These are phyloP conservation scores for Poliocrania exsul DNA, from an alignment of 2,797 vertebrate genomes.

Conservation along the genomic window DNA sequence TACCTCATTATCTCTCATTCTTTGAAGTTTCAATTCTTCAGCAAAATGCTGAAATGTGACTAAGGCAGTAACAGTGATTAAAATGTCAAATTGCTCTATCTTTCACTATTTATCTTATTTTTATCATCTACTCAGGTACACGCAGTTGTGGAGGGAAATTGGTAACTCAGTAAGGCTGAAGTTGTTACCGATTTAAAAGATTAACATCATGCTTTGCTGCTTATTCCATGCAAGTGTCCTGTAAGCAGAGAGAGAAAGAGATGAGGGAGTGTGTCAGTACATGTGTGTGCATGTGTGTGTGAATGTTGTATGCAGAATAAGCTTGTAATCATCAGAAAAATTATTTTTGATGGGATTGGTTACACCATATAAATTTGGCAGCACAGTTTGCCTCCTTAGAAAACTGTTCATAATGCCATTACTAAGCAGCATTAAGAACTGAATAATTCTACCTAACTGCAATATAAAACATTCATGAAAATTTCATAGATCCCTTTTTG, in stretches of 20 bases:
- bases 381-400: not conserved
- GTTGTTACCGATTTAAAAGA: not conserved
- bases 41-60: not conserved
- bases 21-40: not conserved
- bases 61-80: not conserved
- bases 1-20: not conserved
- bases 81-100: not conserved
- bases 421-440: slow-evolving; percentile 4
- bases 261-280: not conserved
- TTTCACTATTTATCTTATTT: not conserved
- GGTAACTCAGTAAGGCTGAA: not conserved
- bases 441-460: not conserved
- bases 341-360: not conserved
- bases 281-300: not conserved
- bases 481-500: not conserved
- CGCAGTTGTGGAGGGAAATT: not conserved
- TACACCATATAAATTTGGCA: not conserved
- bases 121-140: not conserved
- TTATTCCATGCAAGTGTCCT: not conserved
- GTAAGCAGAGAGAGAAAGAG: not conserved
- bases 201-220: not conserved
- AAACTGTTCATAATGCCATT: not conserved
- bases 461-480: slow-evolving; percentile 11
- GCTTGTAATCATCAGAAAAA: not conserved
- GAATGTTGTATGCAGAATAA: not conserved